Conservation (phyloP, 2,888 invertebrate species). For the Caenorhabditis afra region DNA sequence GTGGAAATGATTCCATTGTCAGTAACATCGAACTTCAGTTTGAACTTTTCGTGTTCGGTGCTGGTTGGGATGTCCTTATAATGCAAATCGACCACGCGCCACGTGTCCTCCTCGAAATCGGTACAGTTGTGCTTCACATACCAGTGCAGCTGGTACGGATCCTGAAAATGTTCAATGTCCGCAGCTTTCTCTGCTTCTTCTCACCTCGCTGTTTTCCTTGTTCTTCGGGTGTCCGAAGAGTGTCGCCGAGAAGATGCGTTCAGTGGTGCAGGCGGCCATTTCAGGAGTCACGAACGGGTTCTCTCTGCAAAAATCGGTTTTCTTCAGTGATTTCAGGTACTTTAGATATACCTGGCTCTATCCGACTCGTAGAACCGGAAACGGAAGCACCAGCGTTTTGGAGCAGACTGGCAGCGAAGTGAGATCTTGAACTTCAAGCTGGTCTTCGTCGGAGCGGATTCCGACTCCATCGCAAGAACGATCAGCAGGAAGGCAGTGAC, state of each 20-base stretch:
- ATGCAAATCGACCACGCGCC: neutral
- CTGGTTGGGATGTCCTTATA: neutral
- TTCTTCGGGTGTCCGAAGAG: neutral
- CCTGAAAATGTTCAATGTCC: neutral
- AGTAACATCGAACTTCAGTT: too few species aligned
- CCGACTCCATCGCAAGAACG: too few species aligned
- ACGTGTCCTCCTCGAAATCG: neutral
- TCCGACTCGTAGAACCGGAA: neutral
- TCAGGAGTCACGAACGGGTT: neutral
- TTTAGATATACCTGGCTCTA: neutral
- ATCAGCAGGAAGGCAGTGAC: too few species aligned
- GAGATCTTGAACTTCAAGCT: neutral
- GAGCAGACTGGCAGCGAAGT: neutral
- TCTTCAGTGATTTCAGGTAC: neutral
- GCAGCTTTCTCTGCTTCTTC: too few species aligned
- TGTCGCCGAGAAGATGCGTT: neutral
- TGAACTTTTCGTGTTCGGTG: too few species aligned
- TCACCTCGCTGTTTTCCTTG: too few species aligned
- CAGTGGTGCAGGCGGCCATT: neutral
- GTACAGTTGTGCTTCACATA: neutral
- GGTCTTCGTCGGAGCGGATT: neutral
- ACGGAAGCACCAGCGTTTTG: neutral
- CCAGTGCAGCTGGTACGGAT: neutral
- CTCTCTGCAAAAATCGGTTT: neutral
- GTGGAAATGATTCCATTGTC: too few species aligned